Evolutionary conservation across 1,140 invertebrate genomes (phyloP), one percentile per base, ranked within the genome.

Genomic region (Drosophila bifasciata): DNA sequence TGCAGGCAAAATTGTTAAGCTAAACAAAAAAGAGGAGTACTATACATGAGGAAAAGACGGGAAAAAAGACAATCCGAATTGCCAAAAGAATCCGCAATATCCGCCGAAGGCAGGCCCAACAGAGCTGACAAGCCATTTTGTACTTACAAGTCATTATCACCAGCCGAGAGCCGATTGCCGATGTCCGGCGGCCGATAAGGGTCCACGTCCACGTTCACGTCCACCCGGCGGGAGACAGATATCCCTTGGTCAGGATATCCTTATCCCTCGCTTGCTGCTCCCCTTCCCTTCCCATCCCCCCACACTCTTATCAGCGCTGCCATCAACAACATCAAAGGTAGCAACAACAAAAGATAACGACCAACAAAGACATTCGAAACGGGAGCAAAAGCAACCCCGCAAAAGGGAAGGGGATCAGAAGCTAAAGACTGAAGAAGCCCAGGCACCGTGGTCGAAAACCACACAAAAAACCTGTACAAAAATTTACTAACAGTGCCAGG

Each of bases 141-240:
- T 90, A 86, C 75, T 83, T 90, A 90, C 86, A 90, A 88, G 86
- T 81, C 86, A 90, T 90, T 90, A 90, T 90, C 86, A 90, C 86
- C 86, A 80, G 69, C 60, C 63, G 48, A 57, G 64, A 62, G 64
- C 55, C 62, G 83, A 86, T 86, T 66, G 78, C 57, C 61, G 48
- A 86, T 86, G 70, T 78, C 60, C 61, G 48, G 28, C 48, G 39
- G 36, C 69, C 83, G 83, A 86, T 86, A 86, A 86, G 78, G 61
- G 71, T 75, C 50, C 7, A 8, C 8, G 23, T 23, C 21, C 21
- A 25, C 23, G 5, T n/a, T n/a, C n/a, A n/a, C n/a, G n/a, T 8
- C 7, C 45, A 17, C 23, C 46, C 15, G 45, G n/a, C 44, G 44
- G n/a, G 21, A 16, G 46, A 44, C 0, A 44, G 39, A 71, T 57